These are phyloP conservation scores for Rhopalosiphum maidis DNA, from an alignment of 1,140 invertebrate species.

Conservation along the genomic window DNA sequence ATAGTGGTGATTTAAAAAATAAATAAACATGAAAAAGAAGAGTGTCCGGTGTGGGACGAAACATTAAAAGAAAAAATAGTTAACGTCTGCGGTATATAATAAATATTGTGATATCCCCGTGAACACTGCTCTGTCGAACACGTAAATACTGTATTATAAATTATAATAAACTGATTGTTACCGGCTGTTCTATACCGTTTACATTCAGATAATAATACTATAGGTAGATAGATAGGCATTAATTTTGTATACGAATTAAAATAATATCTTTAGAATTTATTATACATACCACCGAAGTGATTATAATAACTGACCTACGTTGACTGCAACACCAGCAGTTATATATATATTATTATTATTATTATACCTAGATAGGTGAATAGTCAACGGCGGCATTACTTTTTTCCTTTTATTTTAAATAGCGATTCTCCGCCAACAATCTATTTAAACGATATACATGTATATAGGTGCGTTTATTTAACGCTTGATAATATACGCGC, in stretches of 20 bases:
- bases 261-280: not conserved
- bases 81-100: not conserved
- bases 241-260: not conserved
- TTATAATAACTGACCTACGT: not conserved
- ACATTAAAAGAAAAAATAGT: not conserved
- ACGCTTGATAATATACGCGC: not conserved
- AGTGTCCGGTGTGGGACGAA: not conserved
- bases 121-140: not conserved
- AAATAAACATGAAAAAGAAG: not conserved
- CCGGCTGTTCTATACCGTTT: not conserved
- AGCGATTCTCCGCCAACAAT: not conserved
- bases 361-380: not conserved
- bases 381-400: too few relatives aligned
- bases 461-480: not conserved
- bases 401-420: not conserved
- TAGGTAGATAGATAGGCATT: not conserved
- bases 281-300: not conserved
- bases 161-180: not conserved
- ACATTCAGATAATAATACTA: not conserved
- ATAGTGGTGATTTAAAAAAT: not conserved
- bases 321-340: not conserved
- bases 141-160: too few relatives aligned
- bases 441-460: not conserved
- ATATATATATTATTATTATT: not conserved
- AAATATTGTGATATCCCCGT: not conserved